Base-by-base conservation (phyloP, 2,888 invertebrate genomes). In the Helleia helle region DNA sequence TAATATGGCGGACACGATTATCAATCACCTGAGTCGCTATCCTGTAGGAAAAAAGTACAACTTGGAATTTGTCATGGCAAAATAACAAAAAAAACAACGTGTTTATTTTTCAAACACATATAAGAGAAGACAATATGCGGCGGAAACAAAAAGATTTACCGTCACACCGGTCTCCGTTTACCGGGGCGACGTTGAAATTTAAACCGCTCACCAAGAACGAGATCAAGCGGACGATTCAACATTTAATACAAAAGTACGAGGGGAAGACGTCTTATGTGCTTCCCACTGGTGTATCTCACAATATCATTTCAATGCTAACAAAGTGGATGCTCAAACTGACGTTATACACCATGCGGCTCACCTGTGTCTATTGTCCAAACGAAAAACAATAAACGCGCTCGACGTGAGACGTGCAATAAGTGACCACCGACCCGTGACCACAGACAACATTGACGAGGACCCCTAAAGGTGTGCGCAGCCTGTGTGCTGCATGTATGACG, bases 241-340 rank as follows among this genome's bases (percentile, higher is more conserved):
- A 22, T 2, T 4, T 26, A n/a, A 26, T 26, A 9, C 9, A 26
- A 26, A 26, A 9, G 9, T 26, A 26, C 4, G 9, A 26, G 4
- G 2, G 6, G 2, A n/a, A n/a, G n/a, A 26, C 26, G 26, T 9
- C 26, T 4, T 1, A 2, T 5, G 22, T 6, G 5, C 22, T 3
- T 3, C 22, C 4, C 6, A 22, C 22, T 5, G 22, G 8, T 22
- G 6, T 22, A 22, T 5, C 5, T 2, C 22, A 22, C 26, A 4
- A 26, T 3, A n/a, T 26, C 4, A 11, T 26, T 26, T 8, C 8
- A 3, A n/a, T n/a, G n/a, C 6, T 26, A 4, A 26, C 9, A 25
- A 26, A 26, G 9, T 26, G 26, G 36, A 36, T 36, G 36, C 36
- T 36, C 13, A n/a, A 36, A 7, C 11, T 15, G 24, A 36, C 12